phyloP scores from a whole-genome alignment of 2,797 vertebrate species.

The Chiloscyllium punctatum region DNA sequence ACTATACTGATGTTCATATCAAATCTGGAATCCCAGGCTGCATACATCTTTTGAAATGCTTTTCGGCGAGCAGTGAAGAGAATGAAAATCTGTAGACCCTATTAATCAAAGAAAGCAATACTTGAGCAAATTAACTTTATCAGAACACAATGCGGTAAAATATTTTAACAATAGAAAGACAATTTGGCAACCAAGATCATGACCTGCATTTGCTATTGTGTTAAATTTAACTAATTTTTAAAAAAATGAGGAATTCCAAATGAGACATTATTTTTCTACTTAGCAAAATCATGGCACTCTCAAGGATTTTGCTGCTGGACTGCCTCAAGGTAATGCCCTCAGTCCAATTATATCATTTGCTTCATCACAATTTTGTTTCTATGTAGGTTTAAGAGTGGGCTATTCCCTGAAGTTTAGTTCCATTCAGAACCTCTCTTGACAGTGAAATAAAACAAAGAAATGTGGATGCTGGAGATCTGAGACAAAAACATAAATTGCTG shows the following conservation, averaged over 20 bases:
- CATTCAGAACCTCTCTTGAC: background rate
- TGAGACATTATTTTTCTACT: background rate
- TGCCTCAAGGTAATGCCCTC: background rate
- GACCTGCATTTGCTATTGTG: background rate
- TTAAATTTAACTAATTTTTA: background rate
- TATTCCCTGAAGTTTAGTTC: background rate
- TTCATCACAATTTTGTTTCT: background rate
- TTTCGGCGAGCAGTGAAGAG: slow-evolving; percentile 47
- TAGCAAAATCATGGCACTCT: background rate
- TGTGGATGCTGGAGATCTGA: too few relatives aligned
- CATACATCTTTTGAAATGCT: slow-evolving; percentile 44
- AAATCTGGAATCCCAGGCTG: background rate
- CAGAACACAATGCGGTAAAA: background rate
- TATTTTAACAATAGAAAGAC: background rate
- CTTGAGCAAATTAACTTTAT: background rate
- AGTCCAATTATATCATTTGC: background rate
- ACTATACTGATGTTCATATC: background rate
- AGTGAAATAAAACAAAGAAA: background rate
- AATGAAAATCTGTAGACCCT: slow-evolving; percentile 55
- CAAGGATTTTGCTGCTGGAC: background rate
- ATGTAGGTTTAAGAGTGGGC: background rate
- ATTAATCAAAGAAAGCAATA: slow-evolving; percentile 37
- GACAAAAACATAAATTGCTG: too few relatives aligned
- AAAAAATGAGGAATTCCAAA: background rate
- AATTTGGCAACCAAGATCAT: background rate